A percentile compares a stretch with the other conserved stretches of the same genome.
These are phyloP conservation scores for Borostomias antarcticus DNA, from an alignment of 2,797 vertebrate genomes.

Conservation along the genomic window DNA sequence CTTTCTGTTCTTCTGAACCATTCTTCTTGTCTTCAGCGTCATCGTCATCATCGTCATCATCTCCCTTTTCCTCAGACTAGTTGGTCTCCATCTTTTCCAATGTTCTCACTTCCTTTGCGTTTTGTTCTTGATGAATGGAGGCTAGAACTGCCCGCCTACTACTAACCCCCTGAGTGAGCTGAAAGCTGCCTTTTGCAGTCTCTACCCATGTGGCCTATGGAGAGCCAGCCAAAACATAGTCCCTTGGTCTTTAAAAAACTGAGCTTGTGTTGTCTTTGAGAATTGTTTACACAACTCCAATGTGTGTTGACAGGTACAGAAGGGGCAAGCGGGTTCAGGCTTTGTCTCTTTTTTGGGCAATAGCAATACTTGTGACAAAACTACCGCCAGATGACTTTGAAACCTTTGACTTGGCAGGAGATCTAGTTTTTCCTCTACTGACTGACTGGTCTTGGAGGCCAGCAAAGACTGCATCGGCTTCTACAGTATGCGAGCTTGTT, in stretches of 20 bases:
- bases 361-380: slow-evolving; percentile 6
- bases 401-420: background rate
- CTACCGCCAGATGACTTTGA: slow-evolving; percentile 4
- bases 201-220: slow-evolving; percentile 12
- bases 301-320: slow-evolving; percentile 9
- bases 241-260: slow-evolving; percentile 9
- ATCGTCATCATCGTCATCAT: too few species aligned
- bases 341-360: slow-evolving; percentile 2
- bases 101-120: too few species aligned
- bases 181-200: background rate
- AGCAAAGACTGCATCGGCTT: slow-evolving; percentile 3
- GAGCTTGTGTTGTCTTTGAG: slow-evolving; percentile 15
- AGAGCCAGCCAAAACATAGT: slow-evolving; percentile 15
- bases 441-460: slow-evolving; percentile 2
- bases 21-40: too few species aligned
- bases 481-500: slow-evolving; percentile 13
- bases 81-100: too few species aligned
- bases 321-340: background rate
- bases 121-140: too few species aligned
- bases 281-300: slow-evolving; percentile 1
- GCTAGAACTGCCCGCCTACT: too few species aligned
- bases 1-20: too few species aligned
- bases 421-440: background rate
- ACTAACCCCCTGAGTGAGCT: too few species aligned
- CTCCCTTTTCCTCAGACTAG: too few species aligned